phyloP scores from a whole-genome alignment of 2,888 invertebrate species.

The Drosophila stalkeri region DNA sequence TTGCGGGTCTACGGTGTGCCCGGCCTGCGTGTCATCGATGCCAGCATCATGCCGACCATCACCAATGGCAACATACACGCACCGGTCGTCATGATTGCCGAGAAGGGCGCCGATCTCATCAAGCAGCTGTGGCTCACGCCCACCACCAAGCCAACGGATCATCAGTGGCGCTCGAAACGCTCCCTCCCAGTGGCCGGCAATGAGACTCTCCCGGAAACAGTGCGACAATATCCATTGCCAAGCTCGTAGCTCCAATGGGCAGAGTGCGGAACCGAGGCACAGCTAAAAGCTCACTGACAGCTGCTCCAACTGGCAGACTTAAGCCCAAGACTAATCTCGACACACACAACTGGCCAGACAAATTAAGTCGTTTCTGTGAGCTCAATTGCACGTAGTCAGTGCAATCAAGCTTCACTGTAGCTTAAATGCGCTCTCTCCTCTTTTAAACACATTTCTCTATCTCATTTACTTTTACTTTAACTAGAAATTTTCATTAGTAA shows the following conservation, averaged over 20 bases:
- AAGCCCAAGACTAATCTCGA: slow-evolving; percentile 10
- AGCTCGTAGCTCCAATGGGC: slow-evolving; percentile 51
- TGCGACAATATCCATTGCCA: slow-evolving; percentile 63
- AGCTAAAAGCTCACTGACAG: slow-evolving; percentile 14
- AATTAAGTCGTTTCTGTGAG: not conserved
- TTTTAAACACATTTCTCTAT: too few species aligned
- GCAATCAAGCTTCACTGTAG: slow-evolving; percentile 1
- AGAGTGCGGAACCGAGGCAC: not conserved
- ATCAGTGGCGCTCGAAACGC: slow-evolving; percentile 48
- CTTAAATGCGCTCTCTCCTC: slow-evolving; percentile 4
- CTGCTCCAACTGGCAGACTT: slow-evolving; percentile 11
- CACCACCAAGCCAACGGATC: slow-evolving; percentile 17
- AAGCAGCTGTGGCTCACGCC: slow-evolving; percentile 89
- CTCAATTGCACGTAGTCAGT: slow-evolving; percentile 19
- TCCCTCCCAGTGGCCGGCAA: slow-evolving; percentile 21
- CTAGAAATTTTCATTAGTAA: not conserved
- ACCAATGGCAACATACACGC: slow-evolving; percentile 95
- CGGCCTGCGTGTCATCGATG: slow-evolving; percentile 93
- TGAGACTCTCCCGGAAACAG: slow-evolving; percentile 16
- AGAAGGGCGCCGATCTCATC: slow-evolving; percentile 93
- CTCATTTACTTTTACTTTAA: too few species aligned
- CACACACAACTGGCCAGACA: not conserved
- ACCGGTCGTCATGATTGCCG: slow-evolving; percentile 94
- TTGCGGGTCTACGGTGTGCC: slow-evolving; percentile 91
- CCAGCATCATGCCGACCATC: slow-evolving; percentile 94